These are phyloP conservation scores for Drosophila trapezifrons DNA, from an alignment of 1,140 invertebrate species.

Conservation along the genomic window DNA sequence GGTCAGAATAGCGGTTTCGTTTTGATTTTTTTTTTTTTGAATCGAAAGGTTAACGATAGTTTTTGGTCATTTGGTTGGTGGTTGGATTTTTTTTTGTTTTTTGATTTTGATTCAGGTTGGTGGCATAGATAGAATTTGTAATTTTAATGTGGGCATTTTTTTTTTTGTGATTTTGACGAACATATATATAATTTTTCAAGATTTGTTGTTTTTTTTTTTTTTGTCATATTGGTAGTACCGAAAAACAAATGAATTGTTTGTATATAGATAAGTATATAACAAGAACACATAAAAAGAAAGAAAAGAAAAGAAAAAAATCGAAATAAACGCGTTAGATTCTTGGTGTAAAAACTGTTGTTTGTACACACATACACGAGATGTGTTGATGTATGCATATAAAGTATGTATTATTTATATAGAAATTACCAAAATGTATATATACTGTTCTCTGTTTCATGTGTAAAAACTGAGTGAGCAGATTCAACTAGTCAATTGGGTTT, in stretches of 20 bases:
- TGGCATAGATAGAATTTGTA: constrained; percentile 57
- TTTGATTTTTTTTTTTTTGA: constrained; percentile 55
- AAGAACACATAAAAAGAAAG: constrained; percentile 84
- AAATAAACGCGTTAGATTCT: constrained; percentile 84
- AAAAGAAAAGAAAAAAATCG: constrained; percentile 84
- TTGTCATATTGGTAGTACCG: constrained; percentile 65
- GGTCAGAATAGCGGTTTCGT: constrained; percentile 47
- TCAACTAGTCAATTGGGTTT: constrained; percentile 46
- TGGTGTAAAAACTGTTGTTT: constrained; percentile 66
- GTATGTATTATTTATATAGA: constrained; percentile 64
- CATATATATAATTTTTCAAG: constrained; percentile 84
- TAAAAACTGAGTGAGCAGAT: constrained; percentile 46
- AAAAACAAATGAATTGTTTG: constrained; percentile 79
- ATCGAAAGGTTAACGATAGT: constrained; percentile 65
- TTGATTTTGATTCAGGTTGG: constrained; percentile 52
- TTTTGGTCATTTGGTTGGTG: constrained; percentile 59
- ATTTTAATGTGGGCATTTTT: constrained; percentile 53
- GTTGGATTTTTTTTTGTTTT: constrained; percentile 56
- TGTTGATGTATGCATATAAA: constrained; percentile 50
- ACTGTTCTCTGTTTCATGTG: constrained; percentile 43
- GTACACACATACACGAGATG: constrained; percentile 71
- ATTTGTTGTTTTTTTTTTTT: constrained; percentile 57
- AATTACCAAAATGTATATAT: constrained; percentile 54
- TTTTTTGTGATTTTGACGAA: constrained; percentile 77
- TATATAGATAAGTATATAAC: constrained; percentile 68